A percentile compares a stretch with the other conserved stretches of the same genome.
These are phyloP conservation scores for Discoglossus pictus DNA, from an alignment of 2,797 vertebrate species.

Conservation along the genomic window DNA sequence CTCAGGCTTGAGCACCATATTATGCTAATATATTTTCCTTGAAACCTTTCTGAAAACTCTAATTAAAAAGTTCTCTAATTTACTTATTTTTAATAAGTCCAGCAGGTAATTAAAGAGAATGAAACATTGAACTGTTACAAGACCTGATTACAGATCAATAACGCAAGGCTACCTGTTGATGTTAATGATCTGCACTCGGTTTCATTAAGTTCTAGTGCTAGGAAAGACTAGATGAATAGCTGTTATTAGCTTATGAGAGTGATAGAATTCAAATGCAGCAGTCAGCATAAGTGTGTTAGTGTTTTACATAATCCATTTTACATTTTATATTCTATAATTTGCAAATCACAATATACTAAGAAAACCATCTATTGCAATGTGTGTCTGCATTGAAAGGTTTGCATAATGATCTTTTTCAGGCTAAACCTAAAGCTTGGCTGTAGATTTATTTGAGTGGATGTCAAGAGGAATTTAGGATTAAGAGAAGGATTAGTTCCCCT, in stretches of 20 bases:
- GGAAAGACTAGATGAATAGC: neutral
- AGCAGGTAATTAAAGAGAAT: constrained; percentile 2
- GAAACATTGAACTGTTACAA: constrained; percentile 19
- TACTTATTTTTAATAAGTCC: constrained; percentile 7
- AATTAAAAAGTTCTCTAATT: constrained; percentile 30
- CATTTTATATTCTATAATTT: too few species aligned
- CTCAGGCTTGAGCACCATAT: too few species aligned
- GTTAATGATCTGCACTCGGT: constrained; percentile 1
- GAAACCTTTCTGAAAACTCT: constrained; percentile 1
- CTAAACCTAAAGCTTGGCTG: too few species aligned
- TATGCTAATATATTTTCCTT: neutral
- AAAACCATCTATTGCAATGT: too few species aligned
- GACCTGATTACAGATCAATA: constrained; percentile 24
- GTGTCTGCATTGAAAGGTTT: too few species aligned
- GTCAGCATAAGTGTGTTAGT: constrained; percentile 11
- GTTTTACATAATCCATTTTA: neutral
- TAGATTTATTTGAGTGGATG: too few species aligned
- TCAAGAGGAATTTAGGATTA: too few species aligned
- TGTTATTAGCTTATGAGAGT: constrained; percentile 21
- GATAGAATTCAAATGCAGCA: constrained; percentile 14
- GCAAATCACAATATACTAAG: too few species aligned
- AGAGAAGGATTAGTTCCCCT: too few species aligned
- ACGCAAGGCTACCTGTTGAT: neutral
- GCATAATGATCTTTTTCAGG: too few species aligned
- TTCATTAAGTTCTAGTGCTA: neutral